phyloP scores from a whole-genome alignment of 2,113 vertebrate species.

The Oophaga pumilio region DNA sequence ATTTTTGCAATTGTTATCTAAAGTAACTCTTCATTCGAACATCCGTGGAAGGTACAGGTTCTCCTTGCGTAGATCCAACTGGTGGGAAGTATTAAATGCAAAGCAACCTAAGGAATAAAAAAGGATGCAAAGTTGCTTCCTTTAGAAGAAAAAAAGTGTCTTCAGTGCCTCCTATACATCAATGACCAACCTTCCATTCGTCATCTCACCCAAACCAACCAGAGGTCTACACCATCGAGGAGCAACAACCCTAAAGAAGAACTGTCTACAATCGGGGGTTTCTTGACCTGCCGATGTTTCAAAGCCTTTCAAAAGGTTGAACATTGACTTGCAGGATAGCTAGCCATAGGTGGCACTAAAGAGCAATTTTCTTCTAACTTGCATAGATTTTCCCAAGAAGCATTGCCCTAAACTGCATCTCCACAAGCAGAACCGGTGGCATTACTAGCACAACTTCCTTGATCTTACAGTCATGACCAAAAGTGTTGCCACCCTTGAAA shows the following conservation, averaged over 20 bases:
- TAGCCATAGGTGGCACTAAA: not conserved
- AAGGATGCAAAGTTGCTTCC: too few species aligned
- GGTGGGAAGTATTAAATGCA: too few species aligned
- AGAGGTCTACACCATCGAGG: not conserved
- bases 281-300: not conserved
- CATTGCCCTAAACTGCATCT: not conserved
- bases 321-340: not conserved
- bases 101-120: too few species aligned
- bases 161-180: not conserved
- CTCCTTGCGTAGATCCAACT: too few species aligned
- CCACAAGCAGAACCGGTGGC: not conserved
- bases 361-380: not conserved
- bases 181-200: not conserved
- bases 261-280: not conserved
- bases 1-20: too few species aligned
- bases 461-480: too few species aligned
- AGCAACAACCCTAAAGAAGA: not conserved
- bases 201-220: not conserved
- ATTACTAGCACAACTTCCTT: too few species aligned
- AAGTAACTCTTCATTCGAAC: not conserved
- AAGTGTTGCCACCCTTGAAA: too few species aligned
- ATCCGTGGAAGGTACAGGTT: too few species aligned
- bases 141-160: not conserved
- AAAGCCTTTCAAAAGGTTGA: not conserved
- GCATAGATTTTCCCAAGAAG: not conserved